Base-by-base conservation (phyloP, 2,888 invertebrate genomes). In the Eudemis profundana region DNA sequence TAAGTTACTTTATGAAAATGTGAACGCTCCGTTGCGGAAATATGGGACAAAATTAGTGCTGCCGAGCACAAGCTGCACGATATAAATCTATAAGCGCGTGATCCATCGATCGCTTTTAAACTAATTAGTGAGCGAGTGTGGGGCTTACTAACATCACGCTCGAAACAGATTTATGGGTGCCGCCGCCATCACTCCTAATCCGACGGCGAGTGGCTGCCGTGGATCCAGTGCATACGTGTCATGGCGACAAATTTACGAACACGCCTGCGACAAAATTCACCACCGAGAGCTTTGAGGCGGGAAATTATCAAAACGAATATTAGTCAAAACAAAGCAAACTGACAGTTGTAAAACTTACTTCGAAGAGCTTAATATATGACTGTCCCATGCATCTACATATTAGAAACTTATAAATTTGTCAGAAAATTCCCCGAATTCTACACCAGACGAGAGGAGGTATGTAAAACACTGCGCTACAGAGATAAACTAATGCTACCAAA, bases 71-170 rank as follows among this genome's bases (percentile, higher is more conserved):
- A 60, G 27, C 33, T 36, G 19, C 44, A 42, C 40, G 21, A 33
- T 46, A 57, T 57, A 60, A 67, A 67, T 67, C 59, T 54, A 53
- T 64, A 60, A 60, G 51, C 44, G 19, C 69, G 70, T 77, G 78
- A 79, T 79, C 77, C 77, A 79, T 80, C 81, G 82, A 84, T 82
- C 76, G 84, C 82, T 85, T 86, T 88, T 85, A 83, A 81, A 79
- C 81, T 87, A 89, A 88, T 89, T 86, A 89, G 81, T 79, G 78
- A 83, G 81, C 77, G 79, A 82, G 85, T 84, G 73, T 71, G 78
- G 78, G 78, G 85, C 82, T 89, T 86, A 88, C 79, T 76, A 76
- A 77, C 75, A 83, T 83, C 81, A 84, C 83, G 79, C 75, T 77
- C 77, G 67, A 74, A 74, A 73, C 78, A 83, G 85, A 89, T 88